Percentiles rank a stretch among this genome's conserved stretches.
Evolutionary conservation across 2,113 vertebrate species (phyloP).

Genomic region (Tinamus guttatus): DNA sequence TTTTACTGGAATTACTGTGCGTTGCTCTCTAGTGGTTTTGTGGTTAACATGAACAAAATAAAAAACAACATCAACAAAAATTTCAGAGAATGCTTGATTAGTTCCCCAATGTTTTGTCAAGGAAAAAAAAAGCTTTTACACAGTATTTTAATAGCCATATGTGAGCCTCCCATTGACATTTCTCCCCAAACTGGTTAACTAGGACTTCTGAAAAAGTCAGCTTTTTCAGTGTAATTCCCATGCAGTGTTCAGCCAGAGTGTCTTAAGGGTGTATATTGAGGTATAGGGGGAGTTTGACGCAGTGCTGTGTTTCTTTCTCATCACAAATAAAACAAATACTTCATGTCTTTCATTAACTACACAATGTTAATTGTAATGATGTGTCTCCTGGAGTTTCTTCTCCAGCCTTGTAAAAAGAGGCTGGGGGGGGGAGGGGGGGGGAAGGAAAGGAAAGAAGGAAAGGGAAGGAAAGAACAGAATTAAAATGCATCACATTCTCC

Average conservation of each 20-base stretch:
- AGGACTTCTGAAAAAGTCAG: slow-evolving; percentile 20
- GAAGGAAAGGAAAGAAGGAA: no score
- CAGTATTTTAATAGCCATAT: slow-evolving; percentile 38
- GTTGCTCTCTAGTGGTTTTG: slow-evolving; percentile 22
- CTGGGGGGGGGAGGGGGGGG: no score
- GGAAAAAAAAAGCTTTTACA: slow-evolving; percentile 51
- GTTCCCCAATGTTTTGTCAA: slow-evolving; percentile 40
- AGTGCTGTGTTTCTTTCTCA: slow-evolving; percentile 62
- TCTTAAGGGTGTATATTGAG: slow-evolving; percentile 34
- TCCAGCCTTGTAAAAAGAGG: slow-evolving; percentile 73
- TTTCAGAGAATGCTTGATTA: slow-evolving; percentile 50
- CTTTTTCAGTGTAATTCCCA: neutral
- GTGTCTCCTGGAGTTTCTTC: slow-evolving; percentile 65
- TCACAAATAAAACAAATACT: slow-evolving; percentile 70
- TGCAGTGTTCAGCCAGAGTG: slow-evolving; percentile 16
- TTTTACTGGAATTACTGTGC: neutral
- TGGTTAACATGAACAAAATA: slow-evolving; percentile 21
- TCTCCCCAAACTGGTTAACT: slow-evolving; percentile 37
- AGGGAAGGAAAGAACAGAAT: no score
- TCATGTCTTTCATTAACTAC: slow-evolving; percentile 71
- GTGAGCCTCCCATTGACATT: slow-evolving; percentile 62
- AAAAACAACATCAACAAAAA: slow-evolving; percentile 7
- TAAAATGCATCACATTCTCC: slow-evolving; percentile 68
- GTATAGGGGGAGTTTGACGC: slow-evolving; percentile 33
- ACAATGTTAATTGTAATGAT: slow-evolving; percentile 67